Conservation (phyloP, 1,140 invertebrate genomes). For the Bradynema listronoti region DNA sequence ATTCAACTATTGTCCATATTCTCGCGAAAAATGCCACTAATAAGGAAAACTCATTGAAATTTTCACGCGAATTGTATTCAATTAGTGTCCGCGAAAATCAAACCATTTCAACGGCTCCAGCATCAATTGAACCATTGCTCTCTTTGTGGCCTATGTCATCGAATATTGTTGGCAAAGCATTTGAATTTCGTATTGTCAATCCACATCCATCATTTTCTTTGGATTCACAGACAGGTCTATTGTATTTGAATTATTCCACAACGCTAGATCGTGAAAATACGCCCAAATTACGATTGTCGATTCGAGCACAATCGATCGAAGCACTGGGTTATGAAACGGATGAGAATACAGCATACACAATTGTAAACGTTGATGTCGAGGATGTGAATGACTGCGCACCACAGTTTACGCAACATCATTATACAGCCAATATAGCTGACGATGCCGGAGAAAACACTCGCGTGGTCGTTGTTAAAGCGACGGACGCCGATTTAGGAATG, state of each 20-base stretch:
- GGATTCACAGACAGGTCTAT: too few species aligned
- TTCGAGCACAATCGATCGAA: constrained; percentile 10
- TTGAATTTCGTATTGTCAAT: not conserved
- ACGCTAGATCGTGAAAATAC: constrained; percentile 8
- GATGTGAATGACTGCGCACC: constrained; percentile 50
- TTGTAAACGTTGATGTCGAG: constrained; percentile 35
- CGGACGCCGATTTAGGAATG: constrained; percentile 59
- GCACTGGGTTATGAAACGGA: constrained; percentile 5
- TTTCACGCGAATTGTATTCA: constrained; percentile 21
- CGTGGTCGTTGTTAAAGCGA: constrained; percentile 59
- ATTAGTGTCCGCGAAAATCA: constrained; percentile 31
- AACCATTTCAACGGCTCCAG: constrained; percentile 15
- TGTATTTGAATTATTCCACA: too few species aligned
- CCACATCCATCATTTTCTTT: too few species aligned
- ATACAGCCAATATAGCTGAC: constrained; percentile 28
- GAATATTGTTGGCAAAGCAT: constrained; percentile 11
- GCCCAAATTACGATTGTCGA: constrained; percentile 31
- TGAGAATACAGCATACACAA: constrained; percentile 14
- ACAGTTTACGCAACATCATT: constrained; percentile 21
- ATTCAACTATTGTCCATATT: constrained; percentile 22
- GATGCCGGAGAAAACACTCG: constrained; percentile 56
- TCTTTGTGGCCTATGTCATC: constrained; percentile 18
- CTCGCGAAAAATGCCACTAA: constrained; percentile 10
- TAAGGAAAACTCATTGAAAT: constrained; percentile 19
- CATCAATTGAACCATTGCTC: constrained; percentile 7